A percentile compares a stretch with the other conserved stretches of the same genome.
Evolutionary conservation across 1,140 invertebrate genomes (phyloP).

Genomic region (Fopius arisanus): DNA sequence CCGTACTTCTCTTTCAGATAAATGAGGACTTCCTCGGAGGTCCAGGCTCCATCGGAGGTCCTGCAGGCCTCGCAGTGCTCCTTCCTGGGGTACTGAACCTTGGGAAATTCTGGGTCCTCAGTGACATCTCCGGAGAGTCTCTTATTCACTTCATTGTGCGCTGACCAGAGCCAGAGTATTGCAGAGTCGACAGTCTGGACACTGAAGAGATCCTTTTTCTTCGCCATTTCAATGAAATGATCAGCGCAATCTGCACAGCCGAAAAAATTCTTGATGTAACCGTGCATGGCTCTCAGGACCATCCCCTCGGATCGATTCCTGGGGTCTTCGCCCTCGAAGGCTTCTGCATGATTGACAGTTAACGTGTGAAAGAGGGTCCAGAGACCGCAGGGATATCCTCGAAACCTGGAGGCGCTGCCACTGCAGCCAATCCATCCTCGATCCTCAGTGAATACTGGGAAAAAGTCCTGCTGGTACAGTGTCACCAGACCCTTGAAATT

Average conservation of each 20-base stretch:
- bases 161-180: constrained; percentile 93
- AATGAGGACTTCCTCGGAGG: constrained; percentile 73
- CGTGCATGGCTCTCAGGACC: constrained; percentile 82
- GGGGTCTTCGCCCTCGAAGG: constrained; percentile 48
- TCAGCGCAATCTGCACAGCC: constrained; percentile 89
- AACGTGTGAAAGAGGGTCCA: constrained; percentile 96
- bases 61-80: constrained; percentile 77
- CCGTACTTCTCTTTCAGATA: constrained; percentile 82
- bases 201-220: constrained; percentile 71
- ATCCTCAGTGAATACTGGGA: constrained; percentile 67
- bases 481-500: constrained; percentile 67
- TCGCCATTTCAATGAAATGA: constrained; percentile 88
- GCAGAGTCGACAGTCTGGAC: constrained; percentile 76
- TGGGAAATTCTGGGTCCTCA: constrained; percentile 91
- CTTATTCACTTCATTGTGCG: constrained; percentile 94
- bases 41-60: constrained; percentile 70
- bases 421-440: constrained; percentile 83
- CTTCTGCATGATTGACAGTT: constrained; percentile 79
- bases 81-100: constrained; percentile 86
- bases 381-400: constrained; percentile 95
- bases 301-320: constrained; percentile 68
- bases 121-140: constrained; percentile 84
- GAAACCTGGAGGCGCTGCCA: constrained; percentile 74
- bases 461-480: constrained; percentile 63
- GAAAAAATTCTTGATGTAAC: constrained; percentile 93